These are phyloP conservation scores for Antedon bifida DNA, from an alignment of 35 echinoderm and acorn worm genomes.

Conservation along the genomic window DNA sequence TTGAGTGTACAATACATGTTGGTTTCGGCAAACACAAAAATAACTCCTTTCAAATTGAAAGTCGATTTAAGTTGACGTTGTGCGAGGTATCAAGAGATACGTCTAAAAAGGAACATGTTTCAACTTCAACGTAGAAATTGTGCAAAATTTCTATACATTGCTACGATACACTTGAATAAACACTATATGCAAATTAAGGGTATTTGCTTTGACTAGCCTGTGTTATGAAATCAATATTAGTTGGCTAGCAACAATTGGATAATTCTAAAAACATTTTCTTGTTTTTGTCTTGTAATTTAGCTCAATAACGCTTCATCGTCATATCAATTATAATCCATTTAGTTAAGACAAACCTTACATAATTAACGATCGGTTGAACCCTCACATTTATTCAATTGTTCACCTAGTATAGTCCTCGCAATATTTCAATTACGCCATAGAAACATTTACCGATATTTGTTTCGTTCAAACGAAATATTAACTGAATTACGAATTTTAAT, in stretches of 20 bases:
- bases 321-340: neutral
- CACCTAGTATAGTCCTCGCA: too few relatives aligned
- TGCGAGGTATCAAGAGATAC: too few relatives aligned
- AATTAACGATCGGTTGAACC: too few relatives aligned
- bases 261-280: neutral
- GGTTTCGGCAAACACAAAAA: too few relatives aligned
- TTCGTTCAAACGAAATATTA: too few relatives aligned
- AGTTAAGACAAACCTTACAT: neutral
- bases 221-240: constrained; percentile 1
- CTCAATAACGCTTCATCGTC: neutral
- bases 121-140: neutral
- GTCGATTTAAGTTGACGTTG: neutral
- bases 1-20: too few relatives aligned
- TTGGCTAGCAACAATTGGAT: neutral
- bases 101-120: neutral
- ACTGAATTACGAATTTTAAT: too few relatives aligned
- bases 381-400: too few relatives aligned
- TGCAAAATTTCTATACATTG: neutral
- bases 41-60: too few relatives aligned
- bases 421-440: too few relatives aligned
- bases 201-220: neutral
- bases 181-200: neutral
- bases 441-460: too few relatives aligned
- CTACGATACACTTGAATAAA: neutral
- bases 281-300: neutral